These are phyloP conservation scores for Lateolabrax maculatus DNA, from an alignment of 2,797 vertebrate species.

Conservation along the genomic window DNA sequence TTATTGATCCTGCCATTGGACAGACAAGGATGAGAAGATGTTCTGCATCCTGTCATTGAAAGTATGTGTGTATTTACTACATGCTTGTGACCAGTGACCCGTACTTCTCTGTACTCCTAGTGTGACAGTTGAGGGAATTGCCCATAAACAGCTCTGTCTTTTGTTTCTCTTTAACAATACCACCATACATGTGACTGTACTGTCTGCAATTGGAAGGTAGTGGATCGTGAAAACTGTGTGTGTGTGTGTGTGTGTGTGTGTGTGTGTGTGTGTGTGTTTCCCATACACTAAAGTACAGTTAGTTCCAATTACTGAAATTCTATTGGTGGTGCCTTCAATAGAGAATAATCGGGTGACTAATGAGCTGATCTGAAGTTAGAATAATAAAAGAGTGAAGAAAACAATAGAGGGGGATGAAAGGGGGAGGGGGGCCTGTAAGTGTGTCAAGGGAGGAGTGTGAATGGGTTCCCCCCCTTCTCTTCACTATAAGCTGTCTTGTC, in stretches of 20 bases:
- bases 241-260: slow-evolving; percentile 7
- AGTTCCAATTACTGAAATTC: slow-evolving; percentile 47
- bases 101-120: slow-evolving; percentile 44
- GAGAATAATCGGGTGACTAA: slow-evolving; percentile 40
- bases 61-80: slow-evolving; percentile 16
- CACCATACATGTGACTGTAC: slow-evolving; percentile 55
- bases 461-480: background rate
- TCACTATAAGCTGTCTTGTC: slow-evolving; percentile 41
- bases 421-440: background rate
- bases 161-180: slow-evolving; percentile 75
- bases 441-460: slow-evolving; percentile 23
- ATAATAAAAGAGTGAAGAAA: slow-evolving; percentile 45
- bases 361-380: slow-evolving; percentile 52
- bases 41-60: slow-evolving; percentile 34
- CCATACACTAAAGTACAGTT: slow-evolving; percentile 56
- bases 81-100: slow-evolving; percentile 60
- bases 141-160: slow-evolving; percentile 66
- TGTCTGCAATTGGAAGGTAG: slow-evolving; percentile 56
- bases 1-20: slow-evolving; percentile 55
- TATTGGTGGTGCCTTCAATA: slow-evolving; percentile 21
- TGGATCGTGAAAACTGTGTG: slow-evolving; percentile 46
- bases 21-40: slow-evolving; percentile 33
- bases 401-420: slow-evolving; percentile 44
- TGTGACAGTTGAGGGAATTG: slow-evolving; percentile 70
- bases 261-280: slow-evolving; percentile 27